Percentiles rank a stretch among this genome's conserved stretches.
Conservation (phyloP, 2,797 vertebrate species). For the Muscicapa comitata region DNA sequence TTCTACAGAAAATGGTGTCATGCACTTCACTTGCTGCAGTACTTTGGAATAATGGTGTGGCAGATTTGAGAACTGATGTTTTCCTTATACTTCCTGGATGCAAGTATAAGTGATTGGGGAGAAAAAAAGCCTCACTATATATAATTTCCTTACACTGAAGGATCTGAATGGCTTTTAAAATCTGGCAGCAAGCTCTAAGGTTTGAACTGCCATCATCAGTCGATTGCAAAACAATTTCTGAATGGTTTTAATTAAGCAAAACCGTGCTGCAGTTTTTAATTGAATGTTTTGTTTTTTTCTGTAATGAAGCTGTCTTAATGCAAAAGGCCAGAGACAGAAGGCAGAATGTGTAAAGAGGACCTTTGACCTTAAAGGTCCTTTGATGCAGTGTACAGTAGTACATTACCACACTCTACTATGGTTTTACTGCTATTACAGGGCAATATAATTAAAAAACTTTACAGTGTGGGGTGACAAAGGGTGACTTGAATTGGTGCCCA, state of each 20-base stretch:
- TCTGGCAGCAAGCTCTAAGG: neutral
- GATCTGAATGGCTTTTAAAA: neutral
- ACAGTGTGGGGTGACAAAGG: neutral
- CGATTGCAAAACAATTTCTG: neutral
- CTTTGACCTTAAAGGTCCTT: neutral
- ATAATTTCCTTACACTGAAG: neutral
- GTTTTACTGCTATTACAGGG: neutral
- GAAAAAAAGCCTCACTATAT: neutral
- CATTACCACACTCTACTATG: neutral
- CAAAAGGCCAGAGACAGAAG: neutral
- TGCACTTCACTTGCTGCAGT: neutral
- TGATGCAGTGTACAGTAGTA: neutral
- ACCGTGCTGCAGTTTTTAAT: neutral
- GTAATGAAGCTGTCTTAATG: neutral
- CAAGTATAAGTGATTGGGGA: neutral
- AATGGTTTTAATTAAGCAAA: neutral
- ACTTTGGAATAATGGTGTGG: neutral
- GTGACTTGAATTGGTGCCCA: neutral
- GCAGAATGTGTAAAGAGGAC: neutral
- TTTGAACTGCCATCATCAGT: neutral
- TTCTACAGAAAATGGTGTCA: neutral
- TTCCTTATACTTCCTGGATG: neutral
- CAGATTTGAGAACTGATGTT: neutral
- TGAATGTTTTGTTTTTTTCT: neutral
- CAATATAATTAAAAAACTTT: neutral